Percentiles rank a stretch among this genome's conserved stretches.
phyloP scores from a whole-genome alignment of 2,113 vertebrate species.

The Halichoerus grypus region DNA sequence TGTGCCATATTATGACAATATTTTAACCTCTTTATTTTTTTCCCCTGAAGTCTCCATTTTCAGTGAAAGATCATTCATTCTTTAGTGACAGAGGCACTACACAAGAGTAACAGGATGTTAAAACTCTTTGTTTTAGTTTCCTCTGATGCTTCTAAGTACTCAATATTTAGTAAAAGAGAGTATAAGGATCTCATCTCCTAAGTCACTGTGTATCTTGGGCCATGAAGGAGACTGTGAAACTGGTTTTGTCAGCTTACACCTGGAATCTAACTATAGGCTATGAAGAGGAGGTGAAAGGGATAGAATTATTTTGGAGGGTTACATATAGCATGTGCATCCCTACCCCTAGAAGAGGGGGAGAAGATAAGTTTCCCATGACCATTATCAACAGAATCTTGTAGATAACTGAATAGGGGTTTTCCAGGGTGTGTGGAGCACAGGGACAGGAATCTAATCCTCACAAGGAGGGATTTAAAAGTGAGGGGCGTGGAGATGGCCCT shows the following conservation, averaged over 20 bases:
- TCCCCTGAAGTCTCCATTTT: neutral
- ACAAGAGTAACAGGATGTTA: neutral
- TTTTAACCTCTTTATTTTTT: neutral
- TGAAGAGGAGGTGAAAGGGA: neutral
- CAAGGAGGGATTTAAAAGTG: neutral
- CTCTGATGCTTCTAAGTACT: neutral
- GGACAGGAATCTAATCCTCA: neutral
- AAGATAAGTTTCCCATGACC: neutral
- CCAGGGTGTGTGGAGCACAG: neutral
- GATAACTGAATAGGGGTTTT: neutral
- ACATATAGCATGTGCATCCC: neutral
- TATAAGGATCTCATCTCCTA: neutral
- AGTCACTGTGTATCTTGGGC: neutral
- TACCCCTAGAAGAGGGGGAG: neutral
- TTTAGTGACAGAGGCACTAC: neutral
- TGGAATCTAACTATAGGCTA: neutral
- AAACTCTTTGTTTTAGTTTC: neutral
- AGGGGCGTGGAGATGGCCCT: neutral
- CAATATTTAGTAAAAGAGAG: neutral
- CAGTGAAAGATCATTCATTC: neutral
- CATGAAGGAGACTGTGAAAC: neutral
- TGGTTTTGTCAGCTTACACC: neutral
- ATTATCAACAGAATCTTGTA: neutral
- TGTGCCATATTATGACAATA: neutral
- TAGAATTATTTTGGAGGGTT: neutral